Percentiles rank a stretch among this genome's conserved stretches.
Conservation (phyloP, 1,140 invertebrate genomes). For the Vanessa tameamea region DNA sequence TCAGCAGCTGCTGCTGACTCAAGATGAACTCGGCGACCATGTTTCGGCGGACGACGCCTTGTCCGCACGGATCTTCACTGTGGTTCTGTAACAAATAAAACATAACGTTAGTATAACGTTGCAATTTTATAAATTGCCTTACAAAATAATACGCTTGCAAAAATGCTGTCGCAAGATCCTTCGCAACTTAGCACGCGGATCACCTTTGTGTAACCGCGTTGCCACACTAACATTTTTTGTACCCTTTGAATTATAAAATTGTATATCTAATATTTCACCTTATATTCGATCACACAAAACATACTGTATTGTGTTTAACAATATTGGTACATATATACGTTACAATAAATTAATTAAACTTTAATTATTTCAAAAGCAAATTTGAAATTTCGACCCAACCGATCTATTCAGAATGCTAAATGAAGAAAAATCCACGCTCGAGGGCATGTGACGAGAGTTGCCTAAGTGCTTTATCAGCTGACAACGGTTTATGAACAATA, state of each 20-base stretch:
- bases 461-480: conserved; percentile 33
- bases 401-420: conserved; percentile 15
- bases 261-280: conserved; percentile 64
- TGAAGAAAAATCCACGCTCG: conserved; percentile 36
- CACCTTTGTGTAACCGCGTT: conserved; percentile 69
- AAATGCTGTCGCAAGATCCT: conserved; percentile 69
- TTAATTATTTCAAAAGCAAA: conserved; percentile 4
- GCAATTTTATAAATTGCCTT: conserved; percentile 61
- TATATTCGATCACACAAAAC: conserved; percentile 46
- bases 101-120: conserved; percentile 57
- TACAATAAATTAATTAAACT: background rate
- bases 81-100: conserved; percentile 77
- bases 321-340: background rate
- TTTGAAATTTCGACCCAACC: conserved; percentile 5
- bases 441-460: conserved; percentile 40
- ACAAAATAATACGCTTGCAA: conserved; percentile 66
- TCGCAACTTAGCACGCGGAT: conserved; percentile 68
- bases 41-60: conserved; percentile 84
- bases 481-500: conserved; percentile 44
- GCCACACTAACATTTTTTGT: conserved; percentile 63
- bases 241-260: conserved; percentile 63
- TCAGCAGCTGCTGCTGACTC: conserved; percentile 85
- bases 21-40: conserved; percentile 92
- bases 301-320: conserved; percentile 43
- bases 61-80: conserved; percentile 75